Evolutionary conservation across 2,797 vertebrate species (phyloP).

Genomic region (Heliangelus exortis): DNA sequence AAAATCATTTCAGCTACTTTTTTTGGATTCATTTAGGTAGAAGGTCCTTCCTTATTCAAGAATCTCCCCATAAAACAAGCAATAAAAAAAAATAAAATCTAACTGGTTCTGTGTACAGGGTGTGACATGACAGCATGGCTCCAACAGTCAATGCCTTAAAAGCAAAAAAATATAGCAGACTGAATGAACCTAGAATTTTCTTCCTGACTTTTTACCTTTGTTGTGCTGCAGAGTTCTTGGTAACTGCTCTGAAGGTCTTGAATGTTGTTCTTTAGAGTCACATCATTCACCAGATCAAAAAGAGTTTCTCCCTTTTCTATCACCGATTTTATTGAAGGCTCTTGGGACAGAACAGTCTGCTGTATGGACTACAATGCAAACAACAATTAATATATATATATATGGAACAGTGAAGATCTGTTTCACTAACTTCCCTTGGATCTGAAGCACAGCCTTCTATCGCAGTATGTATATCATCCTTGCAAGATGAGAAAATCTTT

Average conservation of each 20-base stretch:
- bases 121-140: background rate
- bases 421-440: background rate
- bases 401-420: background rate
- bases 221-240: slow-evolving; percentile 82
- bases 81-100: background rate
- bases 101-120: background rate
- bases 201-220: slow-evolving; percentile 79
- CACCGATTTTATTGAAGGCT: slow-evolving; percentile 89
- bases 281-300: slow-evolving; percentile 82
- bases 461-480: background rate
- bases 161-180: background rate
- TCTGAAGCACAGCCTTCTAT: background rate
- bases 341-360: slow-evolving; percentile 90
- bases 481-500: background rate
- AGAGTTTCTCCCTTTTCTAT: slow-evolving; percentile 91
- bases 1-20: background rate
- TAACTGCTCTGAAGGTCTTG: slow-evolving; percentile 87
- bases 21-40: background rate
- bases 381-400: background rate
- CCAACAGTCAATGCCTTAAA: background rate
- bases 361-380: slow-evolving; percentile 84
- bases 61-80: background rate
- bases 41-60: background rate
- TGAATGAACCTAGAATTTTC: background rate
- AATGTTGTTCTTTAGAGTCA: slow-evolving; percentile 85